These are phyloP conservation scores for Momotus momota DNA, from an alignment of 2,797 vertebrate genomes.

Conservation along the genomic window DNA sequence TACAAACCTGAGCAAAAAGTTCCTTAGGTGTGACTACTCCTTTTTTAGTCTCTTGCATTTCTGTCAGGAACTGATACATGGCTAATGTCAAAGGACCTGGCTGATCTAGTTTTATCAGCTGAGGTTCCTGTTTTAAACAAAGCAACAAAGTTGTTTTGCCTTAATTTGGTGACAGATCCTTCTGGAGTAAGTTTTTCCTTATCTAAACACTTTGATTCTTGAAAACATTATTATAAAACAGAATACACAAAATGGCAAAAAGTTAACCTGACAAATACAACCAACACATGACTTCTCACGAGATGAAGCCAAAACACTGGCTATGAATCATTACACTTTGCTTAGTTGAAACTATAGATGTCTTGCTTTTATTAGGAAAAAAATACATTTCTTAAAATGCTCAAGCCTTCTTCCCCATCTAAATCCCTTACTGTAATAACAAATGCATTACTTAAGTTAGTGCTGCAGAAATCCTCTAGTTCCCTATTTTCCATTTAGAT, in stretches of 20 bases:
- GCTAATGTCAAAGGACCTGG: constrained; percentile 92
- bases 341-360: background rate
- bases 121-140: constrained; percentile 82
- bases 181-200: background rate
- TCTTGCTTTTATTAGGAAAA: background rate
- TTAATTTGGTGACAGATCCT: background rate
- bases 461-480: background rate
- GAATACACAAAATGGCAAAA: background rate
- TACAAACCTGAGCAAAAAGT: constrained; percentile 96
- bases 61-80: constrained; percentile 91
- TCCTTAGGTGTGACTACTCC: constrained; percentile 90
- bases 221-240: background rate
- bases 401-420: background rate
- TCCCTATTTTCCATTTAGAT: background rate
- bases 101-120: constrained; percentile 85
- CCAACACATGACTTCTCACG: background rate
- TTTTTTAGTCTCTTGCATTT: constrained; percentile 91
- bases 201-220: background rate
- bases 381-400: background rate
- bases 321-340: background rate
- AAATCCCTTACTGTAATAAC: background rate
- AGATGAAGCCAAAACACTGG: background rate
- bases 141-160: background rate
- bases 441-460: background rate
- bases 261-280: background rate